Conservation (phyloP, 2,888 invertebrate genomes). For the Antheraea assamensis region DNA sequence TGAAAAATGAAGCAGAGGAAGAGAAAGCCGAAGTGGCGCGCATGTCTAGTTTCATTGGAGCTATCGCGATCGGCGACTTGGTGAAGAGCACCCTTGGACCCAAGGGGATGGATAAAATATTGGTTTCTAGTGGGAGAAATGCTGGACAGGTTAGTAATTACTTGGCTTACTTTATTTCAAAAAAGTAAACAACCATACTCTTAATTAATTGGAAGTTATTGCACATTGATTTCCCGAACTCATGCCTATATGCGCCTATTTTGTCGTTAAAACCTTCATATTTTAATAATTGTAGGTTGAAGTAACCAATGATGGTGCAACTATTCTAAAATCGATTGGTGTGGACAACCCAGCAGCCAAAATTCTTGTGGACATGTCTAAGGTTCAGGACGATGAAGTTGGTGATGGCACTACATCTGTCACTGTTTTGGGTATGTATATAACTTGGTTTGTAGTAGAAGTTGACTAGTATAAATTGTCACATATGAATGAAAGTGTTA, state of each 20-base stretch:
- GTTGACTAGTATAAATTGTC: too few relatives aligned
- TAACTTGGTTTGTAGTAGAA: not conserved
- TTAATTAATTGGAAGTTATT: not conserved
- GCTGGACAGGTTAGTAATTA: slow-evolving; percentile 82
- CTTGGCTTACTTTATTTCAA: not conserved
- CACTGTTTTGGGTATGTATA: slow-evolving; percentile 88
- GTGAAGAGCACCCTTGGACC: slow-evolving; percentile 99
- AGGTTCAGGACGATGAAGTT: slow-evolving; percentile 99
- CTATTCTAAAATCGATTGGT: slow-evolving; percentile 97
- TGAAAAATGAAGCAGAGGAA: slow-evolving; percentile 98
- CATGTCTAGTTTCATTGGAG: slow-evolving; percentile 98
- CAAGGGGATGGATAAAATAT: slow-evolving; percentile 98
- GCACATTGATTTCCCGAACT: not conserved
- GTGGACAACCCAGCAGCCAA: slow-evolving; percentile 99
- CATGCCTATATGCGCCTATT: not conserved
- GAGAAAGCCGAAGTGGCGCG: slow-evolving; percentile 99
- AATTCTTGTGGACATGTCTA: slow-evolving; percentile 98
- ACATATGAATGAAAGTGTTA: too few relatives aligned
- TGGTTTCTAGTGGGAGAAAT: slow-evolving; percentile 90
- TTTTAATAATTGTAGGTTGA: slow-evolving; percentile 83
- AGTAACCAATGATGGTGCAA: slow-evolving; percentile 99
- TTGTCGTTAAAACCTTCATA: not conserved
- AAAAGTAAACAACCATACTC: not conserved
- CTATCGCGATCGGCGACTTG: slow-evolving; percentile 98
- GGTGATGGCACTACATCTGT: slow-evolving; percentile 99